Percentiles rank a stretch among this genome's conserved stretches.
Evolutionary conservation across 2,113 vertebrate species (phyloP).

Genomic region (Dasypus novemcinctus): DNA sequence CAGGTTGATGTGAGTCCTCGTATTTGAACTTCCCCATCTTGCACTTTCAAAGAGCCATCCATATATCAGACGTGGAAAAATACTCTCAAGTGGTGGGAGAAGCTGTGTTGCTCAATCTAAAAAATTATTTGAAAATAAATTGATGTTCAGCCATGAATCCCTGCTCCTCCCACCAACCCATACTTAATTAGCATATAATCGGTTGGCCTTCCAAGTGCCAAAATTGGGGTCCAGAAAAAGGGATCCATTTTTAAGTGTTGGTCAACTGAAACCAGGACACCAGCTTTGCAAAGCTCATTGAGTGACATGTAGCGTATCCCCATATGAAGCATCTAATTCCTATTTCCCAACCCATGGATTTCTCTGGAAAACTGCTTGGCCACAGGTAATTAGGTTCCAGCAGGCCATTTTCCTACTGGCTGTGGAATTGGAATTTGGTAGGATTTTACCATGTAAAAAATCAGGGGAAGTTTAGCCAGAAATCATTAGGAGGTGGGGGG

Average conservation of each 20-base stretch:
- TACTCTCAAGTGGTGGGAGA: conserved; percentile 73
- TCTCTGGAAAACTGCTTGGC: background rate
- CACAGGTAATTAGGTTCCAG: background rate
- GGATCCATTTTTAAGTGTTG: background rate
- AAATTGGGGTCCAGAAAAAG: background rate
- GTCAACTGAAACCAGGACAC: background rate
- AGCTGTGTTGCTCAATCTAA: conserved; percentile 76
- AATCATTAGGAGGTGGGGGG: background rate
- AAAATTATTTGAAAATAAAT: conserved; percentile 77
- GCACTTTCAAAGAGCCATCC: conserved; percentile 50
- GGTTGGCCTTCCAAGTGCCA: background rate
- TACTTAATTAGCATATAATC: background rate
- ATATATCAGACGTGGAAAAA: conserved; percentile 67
- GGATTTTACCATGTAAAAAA: conserved; percentile 31
- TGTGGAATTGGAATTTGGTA: background rate
- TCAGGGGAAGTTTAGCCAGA: background rate
- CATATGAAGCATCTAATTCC: background rate
- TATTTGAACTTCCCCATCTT: conserved; percentile 28
- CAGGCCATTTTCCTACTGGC: background rate
- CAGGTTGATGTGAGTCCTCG: background rate
- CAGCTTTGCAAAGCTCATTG: background rate
- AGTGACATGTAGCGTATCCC: background rate
- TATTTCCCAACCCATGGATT: background rate
- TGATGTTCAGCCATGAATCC: conserved; percentile 61
- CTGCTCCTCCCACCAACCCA: conserved; percentile 29